phyloP scores from a whole-genome alignment of 1,140 invertebrate genomes.

The Solen grandis region DNA sequence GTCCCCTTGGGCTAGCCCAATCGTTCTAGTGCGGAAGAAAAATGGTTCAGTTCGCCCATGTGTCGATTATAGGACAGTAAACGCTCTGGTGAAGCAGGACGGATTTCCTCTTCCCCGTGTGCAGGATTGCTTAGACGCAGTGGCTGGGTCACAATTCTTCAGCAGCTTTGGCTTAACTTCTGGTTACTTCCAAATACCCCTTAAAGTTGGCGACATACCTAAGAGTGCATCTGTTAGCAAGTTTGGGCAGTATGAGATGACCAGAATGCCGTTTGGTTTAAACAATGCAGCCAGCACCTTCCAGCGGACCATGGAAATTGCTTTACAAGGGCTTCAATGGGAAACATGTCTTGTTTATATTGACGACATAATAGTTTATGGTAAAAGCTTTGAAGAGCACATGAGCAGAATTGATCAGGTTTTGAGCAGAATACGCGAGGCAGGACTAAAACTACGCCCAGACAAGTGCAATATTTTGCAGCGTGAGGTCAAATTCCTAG shows the following conservation, averaged over 20 bases:
- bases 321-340: slow-evolving; percentile 50
- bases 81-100: too few relatives aligned
- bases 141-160: too few relatives aligned
- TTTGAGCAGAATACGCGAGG: slow-evolving; percentile 6
- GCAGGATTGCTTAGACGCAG: too few relatives aligned
- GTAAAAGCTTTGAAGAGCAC: slow-evolving; percentile 12
- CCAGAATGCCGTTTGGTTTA: too few relatives aligned
- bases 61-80: slow-evolving; percentile 24
- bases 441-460: slow-evolving; percentile 50
- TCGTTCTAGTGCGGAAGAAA: slow-evolving; percentile 26
- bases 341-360: slow-evolving; percentile 46
- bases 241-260: too few relatives aligned
- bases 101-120: too few relatives aligned
- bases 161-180: too few relatives aligned
- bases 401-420: slow-evolving; percentile 16
- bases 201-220: too few relatives aligned
- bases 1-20: slow-evolving; percentile 5
- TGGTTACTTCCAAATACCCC: too few relatives aligned
- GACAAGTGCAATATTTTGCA: slow-evolving; percentile 55
- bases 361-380: slow-evolving; percentile 59
- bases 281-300: too few relatives aligned
- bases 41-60: slow-evolving; percentile 16
- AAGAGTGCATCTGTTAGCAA: too few relatives aligned
- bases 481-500: slow-evolving; percentile 49
- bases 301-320: slow-evolving; percentile 39